These are phyloP conservation scores for Camptogramma bilineatum DNA, from an alignment of 2,888 invertebrate genomes.

Conservation along the genomic window DNA sequence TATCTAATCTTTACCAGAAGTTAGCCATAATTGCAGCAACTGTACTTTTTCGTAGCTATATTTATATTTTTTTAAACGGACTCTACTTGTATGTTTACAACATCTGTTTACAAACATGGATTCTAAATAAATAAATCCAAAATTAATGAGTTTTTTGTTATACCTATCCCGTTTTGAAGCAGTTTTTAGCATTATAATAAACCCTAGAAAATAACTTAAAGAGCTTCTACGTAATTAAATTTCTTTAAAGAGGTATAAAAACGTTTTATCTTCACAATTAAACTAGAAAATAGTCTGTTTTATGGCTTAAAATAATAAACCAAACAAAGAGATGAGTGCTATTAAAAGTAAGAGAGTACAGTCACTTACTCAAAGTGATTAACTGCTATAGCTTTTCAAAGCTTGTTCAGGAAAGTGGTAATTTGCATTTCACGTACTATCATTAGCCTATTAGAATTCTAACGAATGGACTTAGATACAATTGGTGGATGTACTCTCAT, in stretches of 20 bases:
- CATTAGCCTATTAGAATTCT: no score
- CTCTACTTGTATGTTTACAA: slow-evolving; percentile 81
- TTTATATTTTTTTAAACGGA: slow-evolving; percentile 82
- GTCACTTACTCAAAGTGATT: background rate
- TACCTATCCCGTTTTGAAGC: background rate
- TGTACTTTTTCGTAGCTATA: slow-evolving; percentile 79
- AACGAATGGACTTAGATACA: no score
- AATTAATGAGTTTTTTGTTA: slow-evolving; percentile 33
- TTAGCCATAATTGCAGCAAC: slow-evolving; percentile 71
- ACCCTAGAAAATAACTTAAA: slow-evolving; percentile 3
- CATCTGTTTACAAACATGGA: slow-evolving; percentile 81
- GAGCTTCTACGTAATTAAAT: slow-evolving; percentile 4
- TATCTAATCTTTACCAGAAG: background rate
- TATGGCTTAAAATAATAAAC: slow-evolving; percentile 35
- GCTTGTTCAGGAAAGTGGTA: background rate
- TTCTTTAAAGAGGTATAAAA: slow-evolving; percentile 11
- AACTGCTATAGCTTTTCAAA: background rate
- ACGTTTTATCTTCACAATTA: slow-evolving; percentile 12
- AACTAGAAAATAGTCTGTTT: slow-evolving; percentile 15
- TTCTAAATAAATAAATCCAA: slow-evolving; percentile 83
- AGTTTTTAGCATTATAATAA: background rate
- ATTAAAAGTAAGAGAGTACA: slow-evolving; percentile 25
- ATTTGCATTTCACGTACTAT: no score
- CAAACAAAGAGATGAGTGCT: slow-evolving; percentile 35
- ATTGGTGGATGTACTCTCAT: no score